phyloP scores from a whole-genome alignment of 2,888 invertebrate species.

The Andricus quercusramuli region DNA sequence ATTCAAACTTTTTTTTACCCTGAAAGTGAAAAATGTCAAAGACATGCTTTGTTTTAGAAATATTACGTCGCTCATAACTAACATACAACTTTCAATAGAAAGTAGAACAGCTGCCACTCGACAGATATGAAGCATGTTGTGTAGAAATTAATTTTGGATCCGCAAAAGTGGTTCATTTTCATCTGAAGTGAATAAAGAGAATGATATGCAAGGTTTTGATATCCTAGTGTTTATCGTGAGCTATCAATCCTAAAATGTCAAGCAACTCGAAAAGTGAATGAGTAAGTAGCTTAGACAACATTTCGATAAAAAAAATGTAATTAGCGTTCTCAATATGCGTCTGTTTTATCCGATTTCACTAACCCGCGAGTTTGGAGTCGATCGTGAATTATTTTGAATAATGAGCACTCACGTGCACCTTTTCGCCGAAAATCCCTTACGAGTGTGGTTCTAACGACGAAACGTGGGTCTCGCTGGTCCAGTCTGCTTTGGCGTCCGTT shows the following conservation, averaged over 20 bases:
- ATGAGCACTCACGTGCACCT: constrained; percentile 26
- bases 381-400: constrained; percentile 22
- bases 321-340: neutral
- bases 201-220: no score
- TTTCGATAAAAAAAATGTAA: neutral
- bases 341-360: constrained; percentile 41
- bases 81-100: no score
- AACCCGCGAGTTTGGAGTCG: neutral
- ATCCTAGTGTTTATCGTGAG: no score
- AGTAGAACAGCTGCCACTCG: no score
- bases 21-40: no score
- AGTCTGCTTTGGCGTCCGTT: constrained; percentile 29
- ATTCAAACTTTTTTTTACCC: no score
- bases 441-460: constrained; percentile 21
- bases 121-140: no score
- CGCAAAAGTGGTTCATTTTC: no score
- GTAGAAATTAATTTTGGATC: no score
- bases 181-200: no score
- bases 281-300: neutral
- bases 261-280: neutral
- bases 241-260: neutral
- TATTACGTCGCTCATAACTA: no score
- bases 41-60: no score
- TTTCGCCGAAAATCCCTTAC: constrained; percentile 9
- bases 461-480: constrained; percentile 33